A percentile compares a stretch with the other conserved stretches of the same genome.
These are phyloP conservation scores for Muricea muricata DNA, from an alignment of 92 coral and sea anemone genomes.

Conservation along the genomic window DNA sequence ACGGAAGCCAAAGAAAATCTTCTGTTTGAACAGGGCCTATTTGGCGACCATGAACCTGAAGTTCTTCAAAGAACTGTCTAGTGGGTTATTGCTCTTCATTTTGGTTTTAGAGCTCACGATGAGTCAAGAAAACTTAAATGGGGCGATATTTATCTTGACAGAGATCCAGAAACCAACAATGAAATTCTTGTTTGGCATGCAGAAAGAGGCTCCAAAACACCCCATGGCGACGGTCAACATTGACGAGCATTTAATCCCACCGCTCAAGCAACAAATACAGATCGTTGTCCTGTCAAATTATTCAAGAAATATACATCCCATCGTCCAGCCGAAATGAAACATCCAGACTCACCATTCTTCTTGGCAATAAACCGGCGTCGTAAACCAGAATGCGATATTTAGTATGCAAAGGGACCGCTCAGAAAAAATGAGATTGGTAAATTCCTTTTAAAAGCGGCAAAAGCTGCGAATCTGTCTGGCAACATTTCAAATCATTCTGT, in stretches of 20 bases:
- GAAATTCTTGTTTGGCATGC: constrained; percentile 53
- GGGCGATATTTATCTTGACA: constrained; percentile 54
- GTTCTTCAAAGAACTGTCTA: constrained; percentile 62
- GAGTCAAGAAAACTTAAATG: constrained; percentile 61
- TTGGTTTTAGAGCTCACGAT: constrained; percentile 65
- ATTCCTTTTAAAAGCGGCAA: neutral
- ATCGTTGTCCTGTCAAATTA: constrained; percentile 46
- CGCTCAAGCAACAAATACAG: constrained; percentile 54
- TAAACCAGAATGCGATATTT: constrained; percentile 11
- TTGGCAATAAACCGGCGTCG: constrained; percentile 12
- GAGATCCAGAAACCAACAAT: constrained; percentile 47
- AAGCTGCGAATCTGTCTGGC: constrained; percentile 40
- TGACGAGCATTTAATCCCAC: constrained; percentile 66
- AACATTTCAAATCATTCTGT: constrained; percentile 60
- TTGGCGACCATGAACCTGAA: constrained; percentile 58
- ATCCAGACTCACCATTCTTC: constrained; percentile 20
- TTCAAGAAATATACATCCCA: constrained; percentile 59
- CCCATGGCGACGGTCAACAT: constrained; percentile 41
- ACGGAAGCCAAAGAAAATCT: constrained; percentile 63
- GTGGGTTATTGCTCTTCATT: constrained; percentile 70
- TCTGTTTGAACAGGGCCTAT: constrained; percentile 51
- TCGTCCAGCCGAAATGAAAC: constrained; percentile 8
- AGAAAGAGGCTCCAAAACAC: constrained; percentile 61
- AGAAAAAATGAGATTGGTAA: constrained; percentile 68
- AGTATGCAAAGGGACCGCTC: constrained; percentile 64